These are phyloP conservation scores for Ranitomeya imitator DNA, from an alignment of 2,113 vertebrate species.

Conservation along the genomic window DNA sequence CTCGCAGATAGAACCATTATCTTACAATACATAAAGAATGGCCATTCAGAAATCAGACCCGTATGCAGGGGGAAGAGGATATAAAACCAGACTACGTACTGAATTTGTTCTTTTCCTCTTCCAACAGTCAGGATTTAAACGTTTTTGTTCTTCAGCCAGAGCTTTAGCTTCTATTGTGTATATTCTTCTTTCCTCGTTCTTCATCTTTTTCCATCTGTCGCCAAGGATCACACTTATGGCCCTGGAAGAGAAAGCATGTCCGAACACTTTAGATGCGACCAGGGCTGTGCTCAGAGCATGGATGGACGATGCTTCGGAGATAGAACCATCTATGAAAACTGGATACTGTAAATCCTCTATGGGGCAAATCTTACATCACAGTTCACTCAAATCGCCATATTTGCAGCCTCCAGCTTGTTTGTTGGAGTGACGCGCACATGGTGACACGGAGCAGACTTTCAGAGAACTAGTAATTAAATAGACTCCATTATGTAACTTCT, in stretches of 20 bases:
- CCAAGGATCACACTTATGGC: slow-evolving; percentile 99
- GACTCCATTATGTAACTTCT: neutral
- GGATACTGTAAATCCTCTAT: neutral
- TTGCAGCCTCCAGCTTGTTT: neutral
- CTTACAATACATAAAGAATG: neutral
- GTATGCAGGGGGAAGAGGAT: neutral
- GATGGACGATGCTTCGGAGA: neutral
- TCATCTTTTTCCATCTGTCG: slow-evolving; percentile 99
- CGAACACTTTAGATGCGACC: neutral
- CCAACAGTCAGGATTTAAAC: slow-evolving; percentile 99
- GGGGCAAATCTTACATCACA: neutral
- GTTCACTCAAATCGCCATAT: neutral
- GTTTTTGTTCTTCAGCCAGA: slow-evolving; percentile 97
- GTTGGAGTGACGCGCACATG: neutral
- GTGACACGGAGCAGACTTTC: neutral
- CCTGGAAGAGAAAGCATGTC: slow-evolving; percentile 74
- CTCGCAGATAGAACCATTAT: neutral
- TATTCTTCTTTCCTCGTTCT: slow-evolving; percentile 93
- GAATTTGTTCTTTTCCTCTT: slow-evolving; percentile 99
- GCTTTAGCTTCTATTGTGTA: slow-evolving; percentile 98
- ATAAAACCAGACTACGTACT: slow-evolving; percentile 69
- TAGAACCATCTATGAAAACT: neutral
- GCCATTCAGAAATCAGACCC: neutral
- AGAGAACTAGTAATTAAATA: neutral
- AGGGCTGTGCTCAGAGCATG: neutral